Conservation (phyloP, 2,888 invertebrate genomes). For the Carabus problematicus region DNA sequence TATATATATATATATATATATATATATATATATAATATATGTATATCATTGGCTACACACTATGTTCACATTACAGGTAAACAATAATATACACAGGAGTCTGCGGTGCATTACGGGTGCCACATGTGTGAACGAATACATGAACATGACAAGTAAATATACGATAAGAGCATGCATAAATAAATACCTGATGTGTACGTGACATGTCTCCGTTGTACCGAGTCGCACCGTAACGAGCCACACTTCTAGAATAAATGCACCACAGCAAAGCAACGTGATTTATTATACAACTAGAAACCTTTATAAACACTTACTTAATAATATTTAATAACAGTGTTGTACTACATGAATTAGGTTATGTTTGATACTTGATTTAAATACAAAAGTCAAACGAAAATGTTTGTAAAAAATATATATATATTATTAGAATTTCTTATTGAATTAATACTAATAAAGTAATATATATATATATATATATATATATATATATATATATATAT, state of each 20-base stretch:
- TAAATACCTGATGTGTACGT: background rate
- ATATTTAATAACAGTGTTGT: background rate
- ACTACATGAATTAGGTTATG: background rate
- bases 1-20: too few relatives aligned
- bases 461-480: background rate
- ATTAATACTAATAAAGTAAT: constrained; percentile 15
- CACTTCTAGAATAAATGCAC: too few relatives aligned
- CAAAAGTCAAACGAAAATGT: background rate
- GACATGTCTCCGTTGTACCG: constrained; percentile 1
- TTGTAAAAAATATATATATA: too few relatives aligned
- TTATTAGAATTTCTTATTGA: too few relatives aligned
- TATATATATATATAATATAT: too few relatives aligned
- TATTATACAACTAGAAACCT: background rate
- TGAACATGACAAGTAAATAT: constrained; percentile 1
- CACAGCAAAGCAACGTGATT: too few relatives aligned
- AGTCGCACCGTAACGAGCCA: background rate
- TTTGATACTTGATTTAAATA: background rate
- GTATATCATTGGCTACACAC: too few relatives aligned
- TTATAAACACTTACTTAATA: constrained; percentile 2
- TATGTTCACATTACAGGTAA: too few relatives aligned
- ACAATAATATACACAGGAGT: too few relatives aligned
- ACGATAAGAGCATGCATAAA: background rate
- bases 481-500: too few relatives aligned
- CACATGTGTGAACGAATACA: too few relatives aligned
- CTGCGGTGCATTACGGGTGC: too few relatives aligned